These are phyloP conservation scores for Pelusios castaneus DNA, from an alignment of 2,113 vertebrate species.

Conservation along the genomic window DNA sequence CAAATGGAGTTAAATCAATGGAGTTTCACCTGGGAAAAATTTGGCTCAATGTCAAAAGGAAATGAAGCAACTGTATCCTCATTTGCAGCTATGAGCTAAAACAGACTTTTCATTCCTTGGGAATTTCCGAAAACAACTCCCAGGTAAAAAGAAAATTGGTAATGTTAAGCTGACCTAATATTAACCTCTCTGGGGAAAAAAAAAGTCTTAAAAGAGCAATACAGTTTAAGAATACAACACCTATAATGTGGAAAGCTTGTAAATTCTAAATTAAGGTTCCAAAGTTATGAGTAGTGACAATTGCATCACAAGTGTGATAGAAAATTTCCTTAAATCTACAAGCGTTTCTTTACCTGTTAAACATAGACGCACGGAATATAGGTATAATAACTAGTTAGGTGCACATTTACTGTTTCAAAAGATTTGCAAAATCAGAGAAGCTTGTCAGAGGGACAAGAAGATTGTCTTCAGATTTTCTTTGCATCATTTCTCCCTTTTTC, in stretches of 20 bases:
- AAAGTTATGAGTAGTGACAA: neutral
- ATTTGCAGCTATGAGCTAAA: slow-evolving; percentile 72
- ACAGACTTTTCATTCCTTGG: slow-evolving; percentile 71
- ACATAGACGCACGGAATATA: slow-evolving; percentile 3
- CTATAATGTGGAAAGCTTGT: neutral
- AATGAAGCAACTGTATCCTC: slow-evolving; percentile 72
- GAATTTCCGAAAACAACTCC: slow-evolving; percentile 73
- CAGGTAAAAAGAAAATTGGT: slow-evolving; percentile 66
- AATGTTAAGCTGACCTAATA: slow-evolving; percentile 36
- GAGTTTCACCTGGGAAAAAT: slow-evolving; percentile 65
- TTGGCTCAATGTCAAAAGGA: slow-evolving; percentile 73
- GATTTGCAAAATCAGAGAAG: slow-evolving; percentile 40
- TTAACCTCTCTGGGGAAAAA: neutral
- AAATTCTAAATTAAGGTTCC: neutral
- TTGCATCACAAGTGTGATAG: slow-evolving; percentile 5
- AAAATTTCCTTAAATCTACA: slow-evolving; percentile 59
- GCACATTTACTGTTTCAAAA: slow-evolving; percentile 9
- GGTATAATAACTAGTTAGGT: slow-evolving; percentile 22
- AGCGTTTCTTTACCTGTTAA: slow-evolving; percentile 51
- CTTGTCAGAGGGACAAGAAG: slow-evolving; percentile 26
- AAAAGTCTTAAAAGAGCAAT: neutral
- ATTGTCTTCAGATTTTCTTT: neutral
- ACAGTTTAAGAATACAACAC: neutral
- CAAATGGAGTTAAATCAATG: slow-evolving; percentile 69
- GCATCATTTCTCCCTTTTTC: neutral